Base-by-base conservation (phyloP, 2,113 vertebrate species). In the Mus musculus region DNA sequence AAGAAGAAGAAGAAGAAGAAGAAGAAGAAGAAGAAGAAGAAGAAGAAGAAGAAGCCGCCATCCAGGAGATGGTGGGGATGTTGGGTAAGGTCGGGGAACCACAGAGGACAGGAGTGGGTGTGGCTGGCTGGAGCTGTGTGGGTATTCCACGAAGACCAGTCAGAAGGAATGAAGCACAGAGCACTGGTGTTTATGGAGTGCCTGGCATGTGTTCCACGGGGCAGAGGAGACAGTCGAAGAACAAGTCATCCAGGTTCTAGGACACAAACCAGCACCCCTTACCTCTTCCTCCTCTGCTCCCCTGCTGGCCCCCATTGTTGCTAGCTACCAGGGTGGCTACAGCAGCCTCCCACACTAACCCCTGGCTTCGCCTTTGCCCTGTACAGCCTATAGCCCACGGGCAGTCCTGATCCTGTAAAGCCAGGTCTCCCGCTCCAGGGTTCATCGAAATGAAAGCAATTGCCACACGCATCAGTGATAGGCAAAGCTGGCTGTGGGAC, bases 401-500 rank as follows among this genome's bases (percentile, higher is more conserved):
- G 39, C n/a, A n/a, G 26, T 42, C 78, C 17, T 17, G 75, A 49
- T 12, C 10, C 39, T 65, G 28, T 24, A 39, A 46, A n/a, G 65
- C 46, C 78, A 54, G n/a, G 33, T 59, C 39, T 78, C 72, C 88
- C 5, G 0, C 2, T 17, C 14, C 46, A 12, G 13, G 49, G 22
- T 67, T 6, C 61, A 10, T 69, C 33, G 33, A 26, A 67, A 1
- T 13, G 42, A 42, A 65, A 36, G 71, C 33, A 56, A n/a, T 42
- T 19, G 46, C 69, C 73, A 12, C 1, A 4, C 24, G 12, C 0
- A 0, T n/a, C 52, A 5, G 17, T 28, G 98, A 98, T 98, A 77
- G 98, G 98, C 85, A 98, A 98, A 96, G 98, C 98, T 92, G 98
- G 98, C 19, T 98, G 98, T 94, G 98, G n/a, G 97, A 98, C 96